Base-by-base conservation (phyloP, 1,140 invertebrate genomes). In the Hestina assimilis region DNA sequence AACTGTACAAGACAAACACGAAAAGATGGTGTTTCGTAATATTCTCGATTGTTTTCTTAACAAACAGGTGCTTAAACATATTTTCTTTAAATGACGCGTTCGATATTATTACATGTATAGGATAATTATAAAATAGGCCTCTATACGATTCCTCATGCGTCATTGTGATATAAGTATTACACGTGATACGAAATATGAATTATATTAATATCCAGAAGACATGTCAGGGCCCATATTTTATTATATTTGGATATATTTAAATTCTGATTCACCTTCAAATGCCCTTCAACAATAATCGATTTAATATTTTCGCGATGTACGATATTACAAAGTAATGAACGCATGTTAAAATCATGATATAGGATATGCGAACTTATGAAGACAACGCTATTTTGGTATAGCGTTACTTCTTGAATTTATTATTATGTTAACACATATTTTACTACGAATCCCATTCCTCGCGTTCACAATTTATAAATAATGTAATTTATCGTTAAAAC, bases 381-480 rank as follows among this genome's bases (percentile, higher is more conserved):
- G 11, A 21, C 12, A 21, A 19, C 26, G 3, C 33, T 48, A 23
- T 12, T 23, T 31, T 33, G 31, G 14, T 35, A 8, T 26, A 46
- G 6, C 19, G 11, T 33, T 48, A 48, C 7, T 48, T 23, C 29
- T 40, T 24, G 14, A 47, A 40, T 55, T 55, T 47, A 55, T 40
- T 40, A 11, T 21, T 35, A 17, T 38, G 21, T 28, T 38, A 19
- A 45, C 42, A 41, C 1, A 48, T 42, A 48, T 57, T 48, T 57
- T 57, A 48, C 35, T 48, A 48, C 45, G 14, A 57, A 28, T 41
- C 45, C 35, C 38, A 46, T 46, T 47, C 24, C 23, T 35, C 41
- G 19, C 28, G 33, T 57, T 42, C 45, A 42, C 46, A 35, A 51
- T 51, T 58, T 58, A 51, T 58, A 50, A 57, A 57, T 57, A 58